Evolutionary conservation across 1,140 invertebrate species (phyloP), one percentile per base, ranked within the genome.

Genomic region (Drosophila micromelanica): DNA sequence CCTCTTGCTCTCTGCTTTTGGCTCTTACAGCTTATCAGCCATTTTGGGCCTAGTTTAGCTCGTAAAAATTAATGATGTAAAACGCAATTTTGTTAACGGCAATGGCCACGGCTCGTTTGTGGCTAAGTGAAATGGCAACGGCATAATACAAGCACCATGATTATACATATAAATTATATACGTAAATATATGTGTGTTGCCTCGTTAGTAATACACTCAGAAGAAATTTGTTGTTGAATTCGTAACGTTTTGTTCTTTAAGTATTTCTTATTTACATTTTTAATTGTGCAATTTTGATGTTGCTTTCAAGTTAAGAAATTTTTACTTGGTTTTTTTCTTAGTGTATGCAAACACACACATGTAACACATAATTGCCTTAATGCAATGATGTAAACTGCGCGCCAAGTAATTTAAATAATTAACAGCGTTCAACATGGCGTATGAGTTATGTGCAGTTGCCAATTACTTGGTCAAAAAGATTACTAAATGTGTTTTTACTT

Each of bases 21-120:
- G 49, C 32, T 51, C 43, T 35, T 20, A 27, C 11, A 46, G 57
- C 76, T 87, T 87, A 87, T 87, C 82, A 87, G 82, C 84, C 82
- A 87, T 87, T 87, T 87, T 89, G 79, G 80, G 68, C 67, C 79
- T 87, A 89, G 82, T 87, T 75, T 54, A 76, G 84, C 69, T 87
- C 82, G 76, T 87, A 87, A 87, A 87, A 87, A 89, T 87, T 87
- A 89, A 87, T 87, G 84, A 87, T 89, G 82, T 87, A 87, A 87
- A 87, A 87, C 82, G 84, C 82, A 86, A 86, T 87, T 87, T 84
- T 87, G 78, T 87, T 89, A 89, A 87, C 84, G 81, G 82, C 75
- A 87, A 82, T 80, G 78, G 82, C 84, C 73, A 89, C 84, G 82
- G 79, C 82, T 87, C 82, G 82, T 87, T 87, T 87, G 82, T 81